Conservation (phyloP, 2,888 invertebrate species). For the Microplitis manilae region DNA sequence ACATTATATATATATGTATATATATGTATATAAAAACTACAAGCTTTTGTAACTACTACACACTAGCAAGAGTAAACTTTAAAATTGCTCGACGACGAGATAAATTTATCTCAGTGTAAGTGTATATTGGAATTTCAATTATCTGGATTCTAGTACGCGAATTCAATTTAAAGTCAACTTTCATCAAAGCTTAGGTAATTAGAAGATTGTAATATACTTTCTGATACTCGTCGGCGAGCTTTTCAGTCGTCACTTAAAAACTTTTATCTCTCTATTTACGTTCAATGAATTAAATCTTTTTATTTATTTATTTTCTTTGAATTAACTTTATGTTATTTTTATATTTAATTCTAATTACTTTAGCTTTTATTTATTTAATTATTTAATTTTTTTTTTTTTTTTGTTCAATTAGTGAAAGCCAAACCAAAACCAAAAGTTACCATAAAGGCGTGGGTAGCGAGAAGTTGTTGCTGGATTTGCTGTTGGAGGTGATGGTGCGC, state of each 20-base stretch:
- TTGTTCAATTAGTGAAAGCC: conserved; percentile 67
- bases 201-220: conserved; percentile 25
- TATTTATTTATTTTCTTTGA: not conserved
- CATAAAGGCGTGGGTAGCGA: conserved; percentile 73
- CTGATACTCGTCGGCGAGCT: not conserved
- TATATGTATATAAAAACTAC: conserved; percentile 41
- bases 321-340: conserved; percentile 12
- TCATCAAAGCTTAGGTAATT: conserved; percentile 35
- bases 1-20: conserved; percentile 2
- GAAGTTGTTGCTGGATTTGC: conserved; percentile 72
- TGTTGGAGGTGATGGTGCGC: conserved; percentile 71
- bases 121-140: conserved; percentile 31
- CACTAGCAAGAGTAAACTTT: conserved; percentile 30
- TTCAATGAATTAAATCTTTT: conserved; percentile 6
- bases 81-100: conserved; percentile 29
- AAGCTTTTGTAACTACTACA: conserved; percentile 25
- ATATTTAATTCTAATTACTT: conserved; percentile 26
- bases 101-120: not conserved
- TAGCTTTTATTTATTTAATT: conserved; percentile 37
- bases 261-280: conserved; percentile 19
- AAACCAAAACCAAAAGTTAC: conserved; percentile 72
- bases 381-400: conserved; percentile 22
- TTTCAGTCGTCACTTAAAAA: conserved; percentile 13
- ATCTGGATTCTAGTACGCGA: conserved; percentile 22
- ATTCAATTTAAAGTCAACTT: conserved; percentile 27